Evolutionary conservation across 2,113 vertebrate species (phyloP), one percentile per base, ranked within the genome.

Genomic region (Arenaria interpres): DNA sequence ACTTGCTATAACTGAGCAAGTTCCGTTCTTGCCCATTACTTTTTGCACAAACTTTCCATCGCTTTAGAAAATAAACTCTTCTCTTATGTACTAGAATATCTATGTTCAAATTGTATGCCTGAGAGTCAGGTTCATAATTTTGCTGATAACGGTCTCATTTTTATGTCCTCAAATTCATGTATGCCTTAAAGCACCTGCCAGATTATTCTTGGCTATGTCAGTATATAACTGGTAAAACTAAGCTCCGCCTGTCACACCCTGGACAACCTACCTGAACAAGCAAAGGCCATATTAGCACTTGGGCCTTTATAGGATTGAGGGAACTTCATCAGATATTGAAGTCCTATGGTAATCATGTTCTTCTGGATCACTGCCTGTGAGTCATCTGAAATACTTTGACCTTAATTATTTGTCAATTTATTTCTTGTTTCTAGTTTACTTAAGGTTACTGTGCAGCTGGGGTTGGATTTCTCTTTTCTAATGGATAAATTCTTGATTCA

Each of bases 341-440:
- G 13, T 51, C 82, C 85, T 69, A 35, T 50, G 32, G 37, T 30
- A 43, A 74, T 90, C 17, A 16, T 2, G 1, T 83, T 66, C 33
- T 67, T 59, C 32, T 74, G 66, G 39, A 78, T 84, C 46, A 15
- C 33, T 80, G 33, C 25, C 50, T 59, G 41, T 7, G 28, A 69
- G 39, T 73, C 56, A 51, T 5, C 8, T 77, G 79, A 23, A 86
- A 88, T 48, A 18, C 11, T 88, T 32, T 63, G 64, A 19, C 43
- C 66, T 59, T 43, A 60, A 80, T 80, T 85, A 22, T 28, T 43
- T 46, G 37, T 43, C 25, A 22, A 79, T 59, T 87, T 89, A 30
- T 79, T 90, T 86, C 80, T 82, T 63, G 12, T 57, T 93, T 60
- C 48, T 79, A 14, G 57, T 89, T 94, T 85, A 60, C 57, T 91